Base-by-base conservation (phyloP, 2,888 invertebrate species). In the Drosophila mercatorum region DNA sequence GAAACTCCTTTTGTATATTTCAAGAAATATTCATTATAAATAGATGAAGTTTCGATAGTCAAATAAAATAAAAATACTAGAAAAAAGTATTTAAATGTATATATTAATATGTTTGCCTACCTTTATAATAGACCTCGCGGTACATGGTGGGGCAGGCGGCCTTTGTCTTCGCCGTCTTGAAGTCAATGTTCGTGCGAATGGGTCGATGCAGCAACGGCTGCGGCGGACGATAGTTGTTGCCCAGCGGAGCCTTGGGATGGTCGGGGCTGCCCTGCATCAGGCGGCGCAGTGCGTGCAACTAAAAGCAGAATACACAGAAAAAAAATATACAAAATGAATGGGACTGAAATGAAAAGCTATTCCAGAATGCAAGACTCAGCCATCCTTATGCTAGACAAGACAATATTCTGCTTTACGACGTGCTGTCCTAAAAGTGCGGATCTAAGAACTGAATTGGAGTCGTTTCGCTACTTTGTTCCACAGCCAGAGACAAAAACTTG, bases 141-240 rank as follows among this genome's bases (percentile, higher is more conserved):
- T 97, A 96, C 97, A 97, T 97, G 91, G 96, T 97, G 66, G 97
- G 97, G 93, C 97, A 97, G 92, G 96, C 96, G 92, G 96, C 96
- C 93, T 97, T 95, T 94, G 96, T 95, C 94, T 95, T 96, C 46
- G 89, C 80, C 90, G 96, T 95, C 93, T 96, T 96, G 93, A 98
- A 98, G 94, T 99, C 98, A 93, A 99, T 99, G 94, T 99, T 99
- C 85, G 99, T 99, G 93, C 99, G 95, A 81, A 99, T 96, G 66
- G 98, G 96, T 86, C 99, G 95, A 94, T 98, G 97, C 93, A 98
- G 96, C 74, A 98, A 94, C 62, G 97, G 97, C 93, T 98, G 98
- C 56, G 97, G 96, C 68, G 98, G 98, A 91, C 99, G 95, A 94
- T 96, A 98, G 94, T 99, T 99, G 94, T 98, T 98, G 87, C 97